Conservation (phyloP, 2,888 invertebrate species). For the Phengaris arion region DNA sequence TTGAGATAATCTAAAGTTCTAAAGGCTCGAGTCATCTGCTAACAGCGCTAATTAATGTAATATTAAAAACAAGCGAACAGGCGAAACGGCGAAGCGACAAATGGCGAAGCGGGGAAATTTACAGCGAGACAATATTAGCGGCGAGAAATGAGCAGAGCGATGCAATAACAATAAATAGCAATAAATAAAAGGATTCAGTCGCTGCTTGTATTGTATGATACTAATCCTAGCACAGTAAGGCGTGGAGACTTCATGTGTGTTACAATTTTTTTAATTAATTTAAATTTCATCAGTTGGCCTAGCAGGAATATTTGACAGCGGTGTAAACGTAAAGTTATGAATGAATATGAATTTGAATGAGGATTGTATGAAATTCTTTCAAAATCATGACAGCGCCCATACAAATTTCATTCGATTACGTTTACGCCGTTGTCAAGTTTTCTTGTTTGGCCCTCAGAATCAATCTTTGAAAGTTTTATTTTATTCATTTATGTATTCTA, state of each 20-base stretch:
- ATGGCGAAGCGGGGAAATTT: constrained; percentile 67
- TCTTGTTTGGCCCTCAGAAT: too few species aligned
- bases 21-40: constrained; percentile 50
- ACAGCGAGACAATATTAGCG: constrained; percentile 76
- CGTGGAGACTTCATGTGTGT: constrained; percentile 50
- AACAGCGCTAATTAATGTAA: constrained; percentile 67
- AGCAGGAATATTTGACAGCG: too few species aligned
- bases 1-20: neutral
- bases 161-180: constrained; percentile 81
- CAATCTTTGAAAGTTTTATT: too few species aligned
- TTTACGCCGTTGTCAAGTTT: too few species aligned
- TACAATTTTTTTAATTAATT: neutral
- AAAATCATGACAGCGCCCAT: too few species aligned
- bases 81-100: constrained; percentile 50
- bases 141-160: constrained; percentile 73
- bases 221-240: constrained; percentile 61
- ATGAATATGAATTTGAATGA: too few species aligned
- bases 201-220: constrained; percentile 80
- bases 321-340: too few species aligned
- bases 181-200: constrained; percentile 81
- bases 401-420: too few species aligned
- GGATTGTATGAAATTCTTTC: too few species aligned
- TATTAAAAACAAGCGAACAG: constrained; percentile 64
- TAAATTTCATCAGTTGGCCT: too few species aligned
- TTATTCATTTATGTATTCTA: too few species aligned